Base-by-base conservation (phyloP, 2,888 invertebrate genomes). In the Latrodectus elegans region DNA sequence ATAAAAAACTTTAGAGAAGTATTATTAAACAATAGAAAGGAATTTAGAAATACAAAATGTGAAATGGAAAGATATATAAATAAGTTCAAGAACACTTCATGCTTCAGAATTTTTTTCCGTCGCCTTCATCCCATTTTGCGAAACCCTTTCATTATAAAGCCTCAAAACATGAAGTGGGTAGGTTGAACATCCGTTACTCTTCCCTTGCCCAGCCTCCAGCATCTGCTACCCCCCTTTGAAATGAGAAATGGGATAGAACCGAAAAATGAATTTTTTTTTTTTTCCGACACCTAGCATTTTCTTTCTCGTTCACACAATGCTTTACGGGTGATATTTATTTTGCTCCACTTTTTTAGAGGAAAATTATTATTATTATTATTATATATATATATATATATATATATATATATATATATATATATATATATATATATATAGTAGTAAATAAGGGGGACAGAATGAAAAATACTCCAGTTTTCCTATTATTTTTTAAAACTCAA, bases 21-120 rank as follows among this genome's bases (percentile, higher is more conserved):
- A 38, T 38, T 38, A 60, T 60, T n/a, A 60, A 60, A 60, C 12
- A 15, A 15, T 10, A 60, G 60, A 60, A 38, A 60, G 11, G 14
- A 60, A 60, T 60, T n/a, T 12, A 60, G 15, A 55, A 55, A 15
- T 4, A 14, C 55, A 55, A 55, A 60, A 60, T 60, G 60, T 60
- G 60, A 60, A 60, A 60, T 60, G 60, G n/a, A 60, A 60, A 60
- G n/a, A 60, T 12, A 60, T 15, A 60, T 60, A 60, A n/a, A 60
- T 6, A 82, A 81, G 72, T 81, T 81, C 76, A 86, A 80, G 80
- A 85, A 85, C 85, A 86, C 85, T 75, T 71, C 80, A 86, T n/a
- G 75, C 85, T 38, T 38, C 38, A 38, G 38, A 38, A 38, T 38
- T 38, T 38, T 38, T 38, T 38, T 38, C 38, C 38, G 38, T 52